Evolutionary conservation across 1,140 invertebrate genomes (phyloP).

Genomic region (Sycophaga agraensis): DNA sequence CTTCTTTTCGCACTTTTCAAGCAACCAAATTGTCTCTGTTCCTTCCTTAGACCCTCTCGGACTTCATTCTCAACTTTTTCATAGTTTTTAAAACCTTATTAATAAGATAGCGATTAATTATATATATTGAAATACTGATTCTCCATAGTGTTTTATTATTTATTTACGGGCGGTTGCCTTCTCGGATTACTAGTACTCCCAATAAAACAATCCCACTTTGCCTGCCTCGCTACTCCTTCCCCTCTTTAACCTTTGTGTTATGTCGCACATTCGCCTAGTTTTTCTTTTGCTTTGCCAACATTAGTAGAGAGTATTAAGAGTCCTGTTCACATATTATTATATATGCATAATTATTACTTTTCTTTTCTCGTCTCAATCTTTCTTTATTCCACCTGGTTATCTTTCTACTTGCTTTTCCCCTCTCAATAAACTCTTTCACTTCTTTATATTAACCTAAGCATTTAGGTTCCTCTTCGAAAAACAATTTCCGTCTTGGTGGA

Average conservation of each 20-base stretch:
- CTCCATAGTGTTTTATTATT: conserved; percentile 38
- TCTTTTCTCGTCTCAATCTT: too few species aligned
- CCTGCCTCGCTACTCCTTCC: background rate
- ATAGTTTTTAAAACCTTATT: conserved; percentile 31
- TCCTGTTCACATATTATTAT: too few species aligned
- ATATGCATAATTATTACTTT: too few species aligned
- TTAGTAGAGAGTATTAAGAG: too few species aligned
- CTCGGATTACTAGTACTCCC: conserved; percentile 33
- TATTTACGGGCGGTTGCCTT: conserved; percentile 44
- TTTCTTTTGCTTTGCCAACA: too few species aligned
- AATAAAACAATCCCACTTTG: background rate
- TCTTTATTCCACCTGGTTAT: background rate
- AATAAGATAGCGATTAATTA: conserved; percentile 37
- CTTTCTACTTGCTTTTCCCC: background rate
- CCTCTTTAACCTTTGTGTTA: background rate
- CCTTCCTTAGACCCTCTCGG: background rate
- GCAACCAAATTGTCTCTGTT: conserved; percentile 4
- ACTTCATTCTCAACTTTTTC: background rate
- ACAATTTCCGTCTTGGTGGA: background rate
- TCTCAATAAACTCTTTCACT: background rate
- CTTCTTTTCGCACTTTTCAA: conserved; percentile 1
- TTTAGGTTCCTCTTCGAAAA: background rate
- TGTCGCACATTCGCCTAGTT: too few species aligned
- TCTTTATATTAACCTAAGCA: conserved; percentile 1
- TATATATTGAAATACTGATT: conserved; percentile 53